Evolutionary conservation across 2,888 invertebrate species (phyloP).

Genomic region (Candidula unifasciata): DNA sequence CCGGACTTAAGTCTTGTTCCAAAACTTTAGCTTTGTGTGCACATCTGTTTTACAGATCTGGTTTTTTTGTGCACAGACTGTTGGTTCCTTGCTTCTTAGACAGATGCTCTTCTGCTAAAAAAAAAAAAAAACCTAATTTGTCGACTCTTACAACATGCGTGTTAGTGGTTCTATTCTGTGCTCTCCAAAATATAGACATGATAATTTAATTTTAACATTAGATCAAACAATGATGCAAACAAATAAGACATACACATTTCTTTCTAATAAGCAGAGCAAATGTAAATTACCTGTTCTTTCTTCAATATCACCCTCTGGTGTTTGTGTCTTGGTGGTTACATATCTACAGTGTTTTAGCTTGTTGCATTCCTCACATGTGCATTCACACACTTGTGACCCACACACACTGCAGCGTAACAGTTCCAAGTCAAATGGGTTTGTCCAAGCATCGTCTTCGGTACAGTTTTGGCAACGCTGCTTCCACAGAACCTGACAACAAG

Average conservation of each 20-base stretch:
- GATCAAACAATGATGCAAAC: not conserved
- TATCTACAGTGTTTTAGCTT: slow-evolving; percentile 18
- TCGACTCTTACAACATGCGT: no score
- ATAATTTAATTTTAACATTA: no score
- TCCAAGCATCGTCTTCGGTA: slow-evolving; percentile 11
- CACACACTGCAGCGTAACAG: slow-evolving; percentile 11
- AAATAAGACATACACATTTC: not conserved
- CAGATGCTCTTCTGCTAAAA: no score
- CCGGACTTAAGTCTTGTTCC: no score
- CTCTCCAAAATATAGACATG: no score
- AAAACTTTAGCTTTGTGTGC: no score
- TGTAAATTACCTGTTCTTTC: not conserved
- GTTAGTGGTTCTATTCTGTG: no score
- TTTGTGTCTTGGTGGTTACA: not conserved
- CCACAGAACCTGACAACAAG: slow-evolving; percentile 2
- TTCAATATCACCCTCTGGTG: not conserved
- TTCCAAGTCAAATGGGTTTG: not conserved
- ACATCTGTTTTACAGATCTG: no score
- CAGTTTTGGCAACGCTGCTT: slow-evolving; percentile 27
- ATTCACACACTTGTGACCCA: not conserved
- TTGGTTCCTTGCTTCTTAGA: no score
- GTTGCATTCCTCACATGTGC: slow-evolving; percentile 22
- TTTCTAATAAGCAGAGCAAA: not conserved
- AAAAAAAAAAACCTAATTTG: no score
- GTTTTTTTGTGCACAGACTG: no score